phyloP scores from a whole-genome alignment of 1,140 invertebrate species.

The Tetramorium simillimum region DNA sequence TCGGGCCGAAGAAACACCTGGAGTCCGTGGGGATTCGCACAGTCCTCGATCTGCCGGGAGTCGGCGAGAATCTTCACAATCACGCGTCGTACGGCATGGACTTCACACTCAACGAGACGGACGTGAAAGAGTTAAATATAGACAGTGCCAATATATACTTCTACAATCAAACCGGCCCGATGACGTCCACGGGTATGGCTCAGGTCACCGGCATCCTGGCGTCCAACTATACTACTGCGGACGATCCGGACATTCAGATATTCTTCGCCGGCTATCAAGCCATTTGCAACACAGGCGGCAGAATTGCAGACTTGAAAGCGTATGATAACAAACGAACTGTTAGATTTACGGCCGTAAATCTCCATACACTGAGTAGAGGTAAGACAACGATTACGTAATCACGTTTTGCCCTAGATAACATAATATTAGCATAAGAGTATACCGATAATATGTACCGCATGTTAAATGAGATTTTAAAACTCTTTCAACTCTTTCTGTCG shows the following conservation, averaged over 20 bases:
- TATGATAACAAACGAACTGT: slow-evolving; percentile 57
- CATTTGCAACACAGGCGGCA: slow-evolving; percentile 77
- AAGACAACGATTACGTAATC: slow-evolving; percentile 72
- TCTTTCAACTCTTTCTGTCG: neutral
- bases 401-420: neutral
- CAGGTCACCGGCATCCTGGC: slow-evolving; percentile 87
- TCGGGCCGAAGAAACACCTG: slow-evolving; percentile 86
- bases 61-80: slow-evolving; percentile 87
- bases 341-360: slow-evolving; percentile 87
- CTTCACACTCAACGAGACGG: slow-evolving; percentile 64
- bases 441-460: neutral
- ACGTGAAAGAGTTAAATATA: slow-evolving; percentile 31
- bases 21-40: slow-evolving; percentile 75
- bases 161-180: slow-evolving; percentile 89
- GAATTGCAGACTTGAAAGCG: slow-evolving; percentile 68
- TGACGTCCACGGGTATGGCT: slow-evolving; percentile 90
- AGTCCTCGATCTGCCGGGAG: slow-evolving; percentile 84
- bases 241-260: slow-evolving; percentile 83
- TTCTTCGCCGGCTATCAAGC: slow-evolving; percentile 84
- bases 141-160: slow-evolving; percentile 70
- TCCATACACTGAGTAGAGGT: slow-evolving; percentile 92
- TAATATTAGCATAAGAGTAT: neutral
- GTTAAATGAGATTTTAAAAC: neutral
- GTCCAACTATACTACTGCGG: slow-evolving; percentile 85
- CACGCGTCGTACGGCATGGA: slow-evolving; percentile 79